Evolutionary conservation across 1,140 invertebrate genomes (phyloP).

Genomic region (Lerema accius): DNA sequence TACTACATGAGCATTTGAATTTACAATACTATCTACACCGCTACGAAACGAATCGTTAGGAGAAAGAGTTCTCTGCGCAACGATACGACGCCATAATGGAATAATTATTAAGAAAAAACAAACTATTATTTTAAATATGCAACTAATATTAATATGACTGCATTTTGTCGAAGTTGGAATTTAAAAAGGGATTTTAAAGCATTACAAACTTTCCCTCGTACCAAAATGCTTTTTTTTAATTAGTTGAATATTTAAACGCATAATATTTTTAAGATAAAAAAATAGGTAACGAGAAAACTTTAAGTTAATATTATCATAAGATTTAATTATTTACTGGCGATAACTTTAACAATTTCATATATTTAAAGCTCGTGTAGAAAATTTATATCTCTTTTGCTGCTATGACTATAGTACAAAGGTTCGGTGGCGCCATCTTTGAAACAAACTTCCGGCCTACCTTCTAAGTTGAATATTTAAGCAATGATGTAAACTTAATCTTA

Average conservation of each 20-base stretch:
- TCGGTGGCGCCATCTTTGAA: constrained; percentile 23
- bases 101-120: too few relatives aligned
- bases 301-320: constrained; percentile 21
- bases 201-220: too few relatives aligned
- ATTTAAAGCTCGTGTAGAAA: constrained; percentile 34
- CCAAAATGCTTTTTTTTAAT: not conserved
- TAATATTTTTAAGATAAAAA: constrained; percentile 9
- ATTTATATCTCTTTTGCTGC: constrained; percentile 25
- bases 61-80: too few relatives aligned
- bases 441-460: constrained; percentile 4
- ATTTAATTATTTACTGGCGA: constrained; percentile 23
- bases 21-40: too few relatives aligned
- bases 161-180: too few relatives aligned
- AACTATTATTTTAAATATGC: too few relatives aligned
- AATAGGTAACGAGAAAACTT: constrained; percentile 10
- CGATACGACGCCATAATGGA: too few relatives aligned
- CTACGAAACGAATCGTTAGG: too few relatives aligned
- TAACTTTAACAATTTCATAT: constrained; percentile 31
- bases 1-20: too few relatives aligned
- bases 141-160: too few relatives aligned
- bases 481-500: constrained; percentile 7
- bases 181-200: too few relatives aligned
- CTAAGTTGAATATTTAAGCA: constrained; percentile 5
- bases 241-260: constrained; percentile 22
- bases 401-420: constrained; percentile 24